These are phyloP conservation scores for Pilophorus perplexus DNA, from an alignment of 2,888 invertebrate species.

Conservation along the genomic window DNA sequence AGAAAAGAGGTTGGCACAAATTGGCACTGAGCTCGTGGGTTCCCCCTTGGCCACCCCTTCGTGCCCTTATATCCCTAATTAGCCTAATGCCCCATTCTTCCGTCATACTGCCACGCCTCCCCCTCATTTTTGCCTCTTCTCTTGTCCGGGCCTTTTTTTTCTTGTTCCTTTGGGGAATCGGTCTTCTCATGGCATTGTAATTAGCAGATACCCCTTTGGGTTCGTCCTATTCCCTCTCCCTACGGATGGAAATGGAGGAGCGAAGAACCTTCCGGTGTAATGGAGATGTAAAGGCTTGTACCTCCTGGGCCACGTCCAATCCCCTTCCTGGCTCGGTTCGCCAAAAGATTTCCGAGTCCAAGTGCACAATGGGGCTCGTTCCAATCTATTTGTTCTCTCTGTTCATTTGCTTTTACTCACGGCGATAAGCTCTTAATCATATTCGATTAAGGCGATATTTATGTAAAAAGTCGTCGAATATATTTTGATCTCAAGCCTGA, in stretches of 20 bases:
- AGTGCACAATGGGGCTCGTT: conserved; percentile 15
- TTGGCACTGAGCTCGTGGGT: conserved; percentile 17
- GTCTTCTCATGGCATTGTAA: conserved; percentile 27
- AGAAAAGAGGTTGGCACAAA: conserved; percentile 18
- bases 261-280: conserved; percentile 27
- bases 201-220: conserved; percentile 15
- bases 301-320: not conserved
- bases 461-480: too few relatives aligned
- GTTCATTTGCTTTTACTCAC: too few relatives aligned
- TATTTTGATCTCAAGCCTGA: too few relatives aligned
- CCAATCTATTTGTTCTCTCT: conserved; percentile 17
- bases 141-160: not conserved
- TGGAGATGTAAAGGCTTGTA: conserved; percentile 17
- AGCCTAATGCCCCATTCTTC: conserved; percentile 24
- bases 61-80: conserved; percentile 24
- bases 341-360: conserved; percentile 19
- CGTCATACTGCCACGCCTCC: not conserved
- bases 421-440: too few relatives aligned
- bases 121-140: not conserved
- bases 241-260: not conserved
- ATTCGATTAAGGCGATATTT: too few relatives aligned
- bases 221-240: not conserved
- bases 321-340: conserved; percentile 2
- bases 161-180: not conserved
- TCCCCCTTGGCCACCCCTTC: not conserved